These are phyloP conservation scores for Ispidina picta DNA, from an alignment of 2,797 vertebrate species.

Conservation along the genomic window DNA sequence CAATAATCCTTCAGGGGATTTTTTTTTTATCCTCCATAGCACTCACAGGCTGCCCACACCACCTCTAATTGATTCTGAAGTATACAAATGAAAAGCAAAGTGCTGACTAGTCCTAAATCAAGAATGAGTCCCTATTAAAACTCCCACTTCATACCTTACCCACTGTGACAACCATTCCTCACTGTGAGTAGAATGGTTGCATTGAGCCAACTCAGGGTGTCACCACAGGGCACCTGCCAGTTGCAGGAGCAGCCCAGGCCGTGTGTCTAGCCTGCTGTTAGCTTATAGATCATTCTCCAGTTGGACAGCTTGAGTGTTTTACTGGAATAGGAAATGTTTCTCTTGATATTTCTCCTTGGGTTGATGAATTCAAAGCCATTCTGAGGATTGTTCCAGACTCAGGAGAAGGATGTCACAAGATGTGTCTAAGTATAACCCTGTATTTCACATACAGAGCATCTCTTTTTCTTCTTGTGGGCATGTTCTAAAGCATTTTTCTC, in stretches of 20 bases:
- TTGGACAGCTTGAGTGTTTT: background rate
- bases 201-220: background rate
- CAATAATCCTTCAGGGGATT: background rate
- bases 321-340: background rate
- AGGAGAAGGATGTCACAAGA: background rate
- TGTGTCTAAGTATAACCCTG: background rate
- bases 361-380: background rate
- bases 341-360: background rate
- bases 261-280: background rate
- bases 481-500: background rate
- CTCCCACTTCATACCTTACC: conserved; percentile 8
- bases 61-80: background rate
- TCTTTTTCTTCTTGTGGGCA: background rate
- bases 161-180: background rate
- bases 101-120: background rate
- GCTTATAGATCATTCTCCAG: background rate
- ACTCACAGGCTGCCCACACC: background rate
- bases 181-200: background rate
- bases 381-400: background rate
- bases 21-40: background rate
- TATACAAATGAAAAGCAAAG: too few relatives aligned
- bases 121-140: background rate
- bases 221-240: background rate
- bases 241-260: rapidly evolving
- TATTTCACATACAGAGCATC: background rate